Base-by-base conservation (phyloP, 2,113 vertebrate genomes). In the Cyphomyrus plagiostoma region DNA sequence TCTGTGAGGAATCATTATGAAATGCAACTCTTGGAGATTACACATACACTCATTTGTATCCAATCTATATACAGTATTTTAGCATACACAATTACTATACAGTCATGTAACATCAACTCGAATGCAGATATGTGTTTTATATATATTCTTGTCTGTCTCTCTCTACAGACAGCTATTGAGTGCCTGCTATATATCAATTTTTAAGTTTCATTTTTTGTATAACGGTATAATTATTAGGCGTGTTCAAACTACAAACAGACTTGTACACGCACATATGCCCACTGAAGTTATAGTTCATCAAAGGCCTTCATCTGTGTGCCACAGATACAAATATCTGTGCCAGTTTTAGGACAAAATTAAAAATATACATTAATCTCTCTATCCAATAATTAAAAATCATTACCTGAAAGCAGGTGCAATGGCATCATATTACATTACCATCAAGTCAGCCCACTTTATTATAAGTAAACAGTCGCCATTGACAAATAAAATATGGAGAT, bases 51-150 rank as follows among this genome's bases (percentile, higher is more conserved):
- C 83, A 49, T 86, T 50, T 86, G 83, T 86, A 86, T 50, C 26
- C 85, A 87, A 30, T 87, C 35, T 53, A 53, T 53, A 87, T 53
- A 53, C 82, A 84, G 82, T 87, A 87, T 87, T 87, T 35, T 53
- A 19, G 49, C 85, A 53, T 87, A 53, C 49, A 87, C 85, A 21
- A 53, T 87, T 56, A 86, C 85, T 87, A 53, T 35, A 87, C 85
- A 87, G n/a, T 86, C 85, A 39, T 53, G n/a, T 87, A 53, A 87
- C 50, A 30, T 11, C 49, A 87, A 87, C 48, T 87, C 30, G 45
- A 87, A 87, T 87, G 85, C 50, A 50, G 85, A 86, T 50, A 48
- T 86, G 45, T 87, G 85, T 53, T 87, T 19, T 39, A 86, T 19
- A 17, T 87, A 87, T 87, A 87, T 56, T 15, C 8, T 53, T 39